Evolutionary conservation across 2,113 vertebrate species (phyloP).

Genomic region (Aythya baeri): DNA sequence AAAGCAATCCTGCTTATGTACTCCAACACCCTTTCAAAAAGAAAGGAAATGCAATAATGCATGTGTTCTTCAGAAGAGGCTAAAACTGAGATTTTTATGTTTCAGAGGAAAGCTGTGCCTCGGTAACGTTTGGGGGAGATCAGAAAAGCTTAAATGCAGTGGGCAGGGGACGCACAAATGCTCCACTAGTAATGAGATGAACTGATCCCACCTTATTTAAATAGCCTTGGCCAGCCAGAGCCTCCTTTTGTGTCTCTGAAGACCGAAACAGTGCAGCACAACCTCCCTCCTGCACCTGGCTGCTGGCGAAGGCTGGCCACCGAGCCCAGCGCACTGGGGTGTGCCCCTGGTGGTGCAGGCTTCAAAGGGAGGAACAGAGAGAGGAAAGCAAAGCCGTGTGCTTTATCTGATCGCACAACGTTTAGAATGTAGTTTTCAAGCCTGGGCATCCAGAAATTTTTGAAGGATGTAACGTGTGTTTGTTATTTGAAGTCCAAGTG

Average conservation of each 20-base stretch:
- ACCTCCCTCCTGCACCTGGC: too few relatives aligned
- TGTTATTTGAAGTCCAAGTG: not conserved
- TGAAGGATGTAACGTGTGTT: not conserved
- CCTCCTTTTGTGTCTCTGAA: not conserved
- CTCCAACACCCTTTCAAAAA: not conserved
- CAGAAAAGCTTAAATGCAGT: not conserved
- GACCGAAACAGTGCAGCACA: not conserved
- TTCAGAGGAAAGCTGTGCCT: not conserved
- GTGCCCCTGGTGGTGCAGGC: not conserved
- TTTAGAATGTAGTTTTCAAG: not conserved
- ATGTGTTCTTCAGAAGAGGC: accelerated
- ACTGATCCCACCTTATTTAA: not conserved
- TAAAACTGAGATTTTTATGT: not conserved
- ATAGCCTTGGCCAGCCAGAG: too few relatives aligned
- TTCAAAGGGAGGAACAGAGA: not conserved
- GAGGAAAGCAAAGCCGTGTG: not conserved
- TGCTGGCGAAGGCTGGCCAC: not conserved
- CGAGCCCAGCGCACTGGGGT: not conserved
- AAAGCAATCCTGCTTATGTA: not conserved
- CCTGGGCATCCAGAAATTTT: not conserved
- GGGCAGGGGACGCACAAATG: not conserved
- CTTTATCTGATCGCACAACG: not conserved
- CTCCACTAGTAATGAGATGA: not conserved
- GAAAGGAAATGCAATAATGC: not conserved
- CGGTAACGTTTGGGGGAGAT: not conserved